A percentile compares a stretch with the other conserved stretches of the same genome.
Conservation (phyloP, 2,797 vertebrate species). For the Serranus cabrilla region DNA sequence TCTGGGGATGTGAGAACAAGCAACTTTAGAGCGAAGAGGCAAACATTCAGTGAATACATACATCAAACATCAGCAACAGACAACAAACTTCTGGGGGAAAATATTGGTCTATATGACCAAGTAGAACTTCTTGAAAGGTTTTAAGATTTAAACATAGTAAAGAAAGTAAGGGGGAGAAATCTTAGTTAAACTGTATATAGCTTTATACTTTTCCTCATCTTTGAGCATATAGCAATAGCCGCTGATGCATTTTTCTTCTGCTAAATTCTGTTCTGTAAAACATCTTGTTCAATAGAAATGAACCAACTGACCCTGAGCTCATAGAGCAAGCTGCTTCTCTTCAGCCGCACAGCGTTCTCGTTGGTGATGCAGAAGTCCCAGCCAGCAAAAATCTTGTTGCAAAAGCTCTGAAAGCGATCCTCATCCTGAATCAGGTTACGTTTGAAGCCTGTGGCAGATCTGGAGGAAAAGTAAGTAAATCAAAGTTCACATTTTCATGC, state of each 20-base stretch:
- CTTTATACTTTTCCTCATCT: background rate
- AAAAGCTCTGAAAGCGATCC: conserved; percentile 96
- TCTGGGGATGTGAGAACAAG: conserved; percentile 78
- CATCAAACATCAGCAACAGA: background rate
- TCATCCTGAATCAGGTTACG: conserved; percentile 89
- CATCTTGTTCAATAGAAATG: background rate
- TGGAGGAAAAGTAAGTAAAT: conserved; percentile 52
- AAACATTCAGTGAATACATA: background rate
- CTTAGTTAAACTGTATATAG: background rate
- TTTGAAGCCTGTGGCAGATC: conserved; percentile 93
- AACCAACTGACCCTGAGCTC: conserved; percentile 90
- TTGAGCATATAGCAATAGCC: background rate
- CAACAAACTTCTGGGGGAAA: background rate
- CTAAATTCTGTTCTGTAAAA: background rate
- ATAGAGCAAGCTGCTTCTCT: conserved; percentile 91
- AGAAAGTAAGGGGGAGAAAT: background rate
- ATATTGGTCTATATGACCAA: background rate
- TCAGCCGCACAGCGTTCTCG: conserved; percentile 85
- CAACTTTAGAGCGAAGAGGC: background rate
- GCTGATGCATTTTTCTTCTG: background rate
- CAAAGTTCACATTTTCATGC: background rate
- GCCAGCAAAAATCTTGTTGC: conserved; percentile 97
- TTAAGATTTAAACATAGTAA: background rate
- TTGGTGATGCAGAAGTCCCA: conserved; percentile 98
- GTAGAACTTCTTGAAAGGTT: conserved; percentile 2